Base-by-base conservation (phyloP, 2,888 invertebrate genomes). In the Aporophyla nigra region DNA sequence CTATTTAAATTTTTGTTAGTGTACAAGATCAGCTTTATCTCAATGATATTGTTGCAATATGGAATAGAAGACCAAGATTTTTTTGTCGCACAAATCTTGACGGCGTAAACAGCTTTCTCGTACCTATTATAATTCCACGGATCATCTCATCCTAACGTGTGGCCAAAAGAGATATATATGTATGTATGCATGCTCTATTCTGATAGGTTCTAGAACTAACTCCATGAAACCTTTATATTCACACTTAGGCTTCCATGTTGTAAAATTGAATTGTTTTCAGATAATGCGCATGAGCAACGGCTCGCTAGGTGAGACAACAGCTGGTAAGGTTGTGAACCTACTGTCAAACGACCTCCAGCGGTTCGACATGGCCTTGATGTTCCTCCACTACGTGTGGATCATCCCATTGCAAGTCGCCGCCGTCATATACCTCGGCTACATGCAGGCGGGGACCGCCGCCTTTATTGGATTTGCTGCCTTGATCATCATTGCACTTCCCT, bases 291-390 rank as follows among this genome's bases (percentile, higher is more conserved):
- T 96, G 95, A 94, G 94, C 83, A 96, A 96, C 76, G 92, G 94
- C 0, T 98, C 99, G 0, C 93, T 99, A 58, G 98, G 98, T 0
- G 97, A 98, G 90, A 99, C 99, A 0, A 98, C 99, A 0, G 98
- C 98, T 0, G 99, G 99, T 0, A 98, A 99, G 94, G 98, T 99
- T 51, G 98, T 99, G 21, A 99, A 99, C 94, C 94, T 99, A 46
- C 96, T 99, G 70, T 98, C 99, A 27, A 99, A 99, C 91, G 99
- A 99, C 91, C 98, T 99, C 67, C 98, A 98, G 91, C 97, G 99
- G 53, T 98, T 99, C 90, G 99, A 99, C 92, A 90, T 98, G 92
- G 97, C 98, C 4, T 97, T 98, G 56, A 94, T 98, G 54, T 98
- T 98, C 90, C 92, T 98, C 9, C 98, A 99, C 93, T 98, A 97